phyloP scores from a whole-genome alignment of 2,797 vertebrate species.

The Zalophus californianus region DNA sequence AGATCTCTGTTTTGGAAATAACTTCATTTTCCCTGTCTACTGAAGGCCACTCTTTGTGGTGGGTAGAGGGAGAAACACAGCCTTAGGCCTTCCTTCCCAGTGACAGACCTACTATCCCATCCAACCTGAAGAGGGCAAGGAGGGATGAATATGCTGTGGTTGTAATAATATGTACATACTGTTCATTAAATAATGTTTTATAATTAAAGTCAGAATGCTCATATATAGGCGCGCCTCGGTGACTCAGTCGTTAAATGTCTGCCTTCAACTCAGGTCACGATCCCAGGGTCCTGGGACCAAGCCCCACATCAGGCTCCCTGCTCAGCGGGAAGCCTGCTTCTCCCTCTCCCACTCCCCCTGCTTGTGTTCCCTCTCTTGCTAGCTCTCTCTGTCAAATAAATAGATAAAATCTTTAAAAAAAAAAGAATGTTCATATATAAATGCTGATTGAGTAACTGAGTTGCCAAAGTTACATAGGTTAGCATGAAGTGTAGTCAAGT shows the following conservation, averaged over 20 bases:
- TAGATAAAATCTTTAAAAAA: no score
- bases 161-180: background rate
- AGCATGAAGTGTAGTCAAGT: background rate
- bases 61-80: background rate
- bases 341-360: no score
- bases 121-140: background rate
- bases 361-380: no score
- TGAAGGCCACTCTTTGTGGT: background rate
- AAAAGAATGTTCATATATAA: background rate
- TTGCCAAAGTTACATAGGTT: background rate
- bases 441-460: conserved; percentile 1
- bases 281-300: no score
- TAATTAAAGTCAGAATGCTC: conserved; percentile 30
- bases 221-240: background rate
- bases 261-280: no score
- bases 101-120: background rate
- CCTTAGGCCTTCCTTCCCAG: no score
- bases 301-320: no score
- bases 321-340: no score
- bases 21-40: background rate
- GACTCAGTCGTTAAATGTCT: no score
- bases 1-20: background rate
- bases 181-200: background rate
- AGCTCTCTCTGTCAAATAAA: no score
- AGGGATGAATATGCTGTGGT: background rate